Base-by-base conservation (phyloP, 2,113 vertebrate species). In the Engystomops pustulosus region DNA sequence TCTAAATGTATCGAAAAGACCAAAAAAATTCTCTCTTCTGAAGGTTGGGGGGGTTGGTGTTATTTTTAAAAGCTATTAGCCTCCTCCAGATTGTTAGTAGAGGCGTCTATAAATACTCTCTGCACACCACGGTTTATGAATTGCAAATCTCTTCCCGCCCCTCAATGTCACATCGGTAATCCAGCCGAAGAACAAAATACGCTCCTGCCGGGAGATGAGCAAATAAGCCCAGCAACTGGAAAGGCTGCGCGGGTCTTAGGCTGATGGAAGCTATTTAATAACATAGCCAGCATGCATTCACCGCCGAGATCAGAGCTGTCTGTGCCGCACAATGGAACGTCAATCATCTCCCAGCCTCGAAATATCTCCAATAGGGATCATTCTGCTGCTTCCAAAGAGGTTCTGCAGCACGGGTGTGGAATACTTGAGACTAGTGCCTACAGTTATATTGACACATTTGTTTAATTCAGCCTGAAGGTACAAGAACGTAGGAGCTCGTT, bases 91-190 rank as follows among this genome's bases (percentile, higher is more conserved):
- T 69, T 81, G 30, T 32, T 27, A 41, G 62, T 41, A 38, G 9
- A 49, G 38, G 79, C 9, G 47, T 41, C 79, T 81, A 71, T 53
- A 81, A 71, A 71, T 70, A 81, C 67, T 34, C 45, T 55, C 45
- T 55, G 49, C 47, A 38, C 32, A 81, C 47, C 34, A 23, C 5
- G 12, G 79, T 68, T 41, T 81, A 81, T 81, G 58, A 81, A 81
- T 70, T 81, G 79, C 67, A 81, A 81, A 81, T 81, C 55, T 81
- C 7, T 69, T n/a, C 49, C 32, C 27, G 20, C 47, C 47, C 32
- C 32, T 45, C 27, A 11, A 65, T 36, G 65, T 51, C 65, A 51
- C 47, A 81, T 49, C 44, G 14, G 49, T 34, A 81, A 81, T 51
- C 20, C 67, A 55, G 77, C 58, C 15, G 58, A 44, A 80, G 67